phyloP scores from a whole-genome alignment of 1,140 invertebrate genomes.

The Mamestra configurata region DNA sequence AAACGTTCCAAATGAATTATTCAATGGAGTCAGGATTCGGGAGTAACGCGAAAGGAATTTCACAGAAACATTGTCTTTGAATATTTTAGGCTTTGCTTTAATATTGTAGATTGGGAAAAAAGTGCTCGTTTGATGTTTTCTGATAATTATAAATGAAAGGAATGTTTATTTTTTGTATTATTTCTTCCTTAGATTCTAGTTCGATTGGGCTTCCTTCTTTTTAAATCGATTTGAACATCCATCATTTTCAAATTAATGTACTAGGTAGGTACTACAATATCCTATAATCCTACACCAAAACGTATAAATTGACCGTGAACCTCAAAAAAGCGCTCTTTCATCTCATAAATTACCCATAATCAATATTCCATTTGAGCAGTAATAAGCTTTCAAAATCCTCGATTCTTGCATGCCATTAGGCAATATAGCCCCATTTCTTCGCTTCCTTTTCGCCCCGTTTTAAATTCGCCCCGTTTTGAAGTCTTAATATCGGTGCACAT shows the following conservation, averaged over 20 bases:
- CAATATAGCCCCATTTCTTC: slow-evolving; percentile 19
- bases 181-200: no score
- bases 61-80: slow-evolving; percentile 27
- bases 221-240: no score
- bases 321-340: background rate
- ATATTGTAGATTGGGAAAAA: slow-evolving; percentile 4
- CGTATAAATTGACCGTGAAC: background rate
- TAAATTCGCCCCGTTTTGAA: background rate
- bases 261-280: background rate
- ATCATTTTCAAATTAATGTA: no score
- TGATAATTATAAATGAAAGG: background rate
- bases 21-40: slow-evolving; percentile 15
- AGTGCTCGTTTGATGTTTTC: slow-evolving; percentile 1
- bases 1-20: slow-evolving; percentile 36
- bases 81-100: slow-evolving; percentile 7
- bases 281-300: background rate
- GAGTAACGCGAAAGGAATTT: slow-evolving; percentile 19
- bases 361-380: slow-evolving; percentile 14
- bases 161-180: background rate
- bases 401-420: slow-evolving; percentile 34
- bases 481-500: slow-evolving; percentile 39
- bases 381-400: slow-evolving; percentile 36
- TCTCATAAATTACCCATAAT: slow-evolving; percentile 31
- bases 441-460: slow-evolving; percentile 2
- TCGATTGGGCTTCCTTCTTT: no score